Evolutionary conservation across 2,888 invertebrate genomes (phyloP).

Genomic region (Cerastoderma edule): DNA sequence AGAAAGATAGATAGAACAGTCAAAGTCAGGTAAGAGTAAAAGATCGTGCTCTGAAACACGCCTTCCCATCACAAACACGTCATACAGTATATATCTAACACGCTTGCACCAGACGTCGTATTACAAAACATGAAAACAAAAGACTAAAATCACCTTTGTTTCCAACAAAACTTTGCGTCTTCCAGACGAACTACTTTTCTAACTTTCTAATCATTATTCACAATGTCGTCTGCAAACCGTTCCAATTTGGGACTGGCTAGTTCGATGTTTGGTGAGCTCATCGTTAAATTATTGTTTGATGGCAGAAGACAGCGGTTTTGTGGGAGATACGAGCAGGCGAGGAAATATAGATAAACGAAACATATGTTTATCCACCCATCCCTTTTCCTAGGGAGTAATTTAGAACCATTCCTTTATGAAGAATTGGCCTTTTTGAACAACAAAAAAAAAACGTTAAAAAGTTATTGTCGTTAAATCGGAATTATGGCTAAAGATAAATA

Average conservation of each 20-base stretch:
- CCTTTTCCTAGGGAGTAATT: not conserved
- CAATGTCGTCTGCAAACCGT: not conserved
- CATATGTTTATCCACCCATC: slow-evolving; percentile 14
- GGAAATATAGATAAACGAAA: slow-evolving; percentile 4
- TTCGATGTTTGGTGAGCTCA: not conserved
- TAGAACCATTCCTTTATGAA: no score
- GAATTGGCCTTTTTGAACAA: no score
- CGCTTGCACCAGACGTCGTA: no score
- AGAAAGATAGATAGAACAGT: no score
- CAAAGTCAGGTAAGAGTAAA: no score
- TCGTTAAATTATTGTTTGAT: not conserved
- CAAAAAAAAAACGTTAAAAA: no score
- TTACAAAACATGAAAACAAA: not conserved
- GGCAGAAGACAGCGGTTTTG: not conserved
- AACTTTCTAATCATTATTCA: not conserved
- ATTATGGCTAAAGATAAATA: no score
- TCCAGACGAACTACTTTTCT: not conserved
- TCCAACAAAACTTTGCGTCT: not conserved
- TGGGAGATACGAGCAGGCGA: not conserved
- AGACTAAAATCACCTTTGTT: not conserved
- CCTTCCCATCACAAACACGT: no score
- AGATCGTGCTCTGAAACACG: no score
- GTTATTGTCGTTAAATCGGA: no score
- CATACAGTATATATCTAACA: no score
- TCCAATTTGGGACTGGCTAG: not conserved